Conservation (phyloP, 2,888 invertebrate species). For the Strigamia maritima region DNA sequence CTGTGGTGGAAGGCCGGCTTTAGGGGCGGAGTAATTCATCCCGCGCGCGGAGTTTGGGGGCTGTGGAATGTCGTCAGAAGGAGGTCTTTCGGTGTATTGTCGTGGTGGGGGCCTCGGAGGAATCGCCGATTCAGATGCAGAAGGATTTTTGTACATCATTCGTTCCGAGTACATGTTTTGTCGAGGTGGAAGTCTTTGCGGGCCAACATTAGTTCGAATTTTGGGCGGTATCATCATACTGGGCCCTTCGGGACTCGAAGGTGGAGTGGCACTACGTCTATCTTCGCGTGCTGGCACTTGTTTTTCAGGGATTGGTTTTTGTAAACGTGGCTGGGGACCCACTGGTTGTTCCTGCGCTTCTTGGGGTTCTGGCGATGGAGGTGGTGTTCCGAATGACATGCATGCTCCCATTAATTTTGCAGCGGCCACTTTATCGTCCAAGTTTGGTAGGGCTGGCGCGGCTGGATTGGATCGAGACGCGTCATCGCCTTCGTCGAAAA, state of each 20-base stretch:
- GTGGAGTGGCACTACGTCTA: not conserved
- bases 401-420: slow-evolving; percentile 4
- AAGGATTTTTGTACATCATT: not conserved
- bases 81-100: not conserved
- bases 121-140: not conserved
- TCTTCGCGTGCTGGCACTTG: not conserved
- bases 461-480: not conserved
- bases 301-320: not conserved
- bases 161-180: not conserved
- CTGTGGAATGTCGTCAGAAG: not conserved
- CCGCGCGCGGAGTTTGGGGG: too few relatives aligned
- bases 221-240: not conserved
- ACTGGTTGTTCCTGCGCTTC: not conserved
- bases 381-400: not conserved
- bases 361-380: not conserved
- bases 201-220: not conserved
- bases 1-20: not conserved
- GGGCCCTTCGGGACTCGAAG: not conserved
- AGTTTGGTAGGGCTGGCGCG: not conserved
- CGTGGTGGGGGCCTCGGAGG: not conserved
- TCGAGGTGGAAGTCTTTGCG: not conserved
- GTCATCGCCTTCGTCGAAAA: not conserved
- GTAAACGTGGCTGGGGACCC: not conserved
- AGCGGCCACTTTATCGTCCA: not conserved
- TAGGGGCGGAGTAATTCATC: not conserved